These are phyloP conservation scores for Plestiodon gilberti DNA, from an alignment of 2,113 vertebrate genomes.

Conservation along the genomic window DNA sequence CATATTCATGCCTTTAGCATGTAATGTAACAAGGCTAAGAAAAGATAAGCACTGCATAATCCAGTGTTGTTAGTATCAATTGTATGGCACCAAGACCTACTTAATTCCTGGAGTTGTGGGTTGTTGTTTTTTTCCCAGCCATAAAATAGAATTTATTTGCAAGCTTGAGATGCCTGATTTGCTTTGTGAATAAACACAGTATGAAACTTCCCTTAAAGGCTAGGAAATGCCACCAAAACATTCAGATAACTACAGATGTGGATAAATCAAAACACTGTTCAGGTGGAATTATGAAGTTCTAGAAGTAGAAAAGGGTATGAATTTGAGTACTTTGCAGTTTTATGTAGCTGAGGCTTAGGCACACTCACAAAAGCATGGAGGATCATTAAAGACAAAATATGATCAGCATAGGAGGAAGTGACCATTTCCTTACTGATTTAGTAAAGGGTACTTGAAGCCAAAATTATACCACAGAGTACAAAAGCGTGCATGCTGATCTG, in stretches of 20 bases:
- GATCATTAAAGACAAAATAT: neutral
- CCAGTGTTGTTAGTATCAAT: constrained; percentile 13
- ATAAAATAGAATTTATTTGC: constrained; percentile 28
- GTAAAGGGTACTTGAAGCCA: neutral
- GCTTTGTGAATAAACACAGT: constrained; percentile 19
- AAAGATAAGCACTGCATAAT: constrained; percentile 25
- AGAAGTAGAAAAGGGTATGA: neutral
- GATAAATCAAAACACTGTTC: constrained; percentile 1
- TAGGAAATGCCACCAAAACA: neutral
- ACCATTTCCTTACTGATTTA: neutral
- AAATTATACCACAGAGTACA: neutral
- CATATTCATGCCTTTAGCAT: constrained; percentile 23
- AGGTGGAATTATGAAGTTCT: neutral
- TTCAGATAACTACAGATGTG: neutral
- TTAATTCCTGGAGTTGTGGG: constrained; percentile 15
- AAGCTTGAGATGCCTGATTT: constrained; percentile 16
- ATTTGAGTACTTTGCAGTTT: neutral
- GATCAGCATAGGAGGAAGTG: neutral
- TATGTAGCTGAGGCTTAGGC: neutral
- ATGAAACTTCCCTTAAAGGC: neutral
- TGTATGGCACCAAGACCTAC: constrained; percentile 11
- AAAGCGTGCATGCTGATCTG: neutral
- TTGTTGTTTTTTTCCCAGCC: neutral
- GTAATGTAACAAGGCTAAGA: constrained; percentile 25
- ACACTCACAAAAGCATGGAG: neutral